phyloP scores from a whole-genome alignment of 2,797 vertebrate species.

The Channa striata region DNA sequence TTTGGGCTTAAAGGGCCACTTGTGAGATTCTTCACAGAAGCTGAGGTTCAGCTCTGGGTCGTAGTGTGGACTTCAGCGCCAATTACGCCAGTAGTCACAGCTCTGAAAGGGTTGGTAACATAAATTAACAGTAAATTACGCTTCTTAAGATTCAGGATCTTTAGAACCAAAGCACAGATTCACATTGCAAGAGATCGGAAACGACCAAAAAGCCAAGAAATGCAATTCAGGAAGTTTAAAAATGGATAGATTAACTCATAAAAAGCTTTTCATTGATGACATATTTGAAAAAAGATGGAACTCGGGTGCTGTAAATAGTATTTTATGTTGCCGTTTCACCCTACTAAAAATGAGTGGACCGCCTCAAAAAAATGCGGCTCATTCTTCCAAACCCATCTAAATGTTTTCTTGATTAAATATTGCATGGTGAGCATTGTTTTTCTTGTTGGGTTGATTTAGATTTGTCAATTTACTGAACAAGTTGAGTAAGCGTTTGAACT shows the following conservation, averaged over 20 bases:
- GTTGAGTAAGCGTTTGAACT: too few species aligned
- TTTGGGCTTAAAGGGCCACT: constrained; percentile 47
- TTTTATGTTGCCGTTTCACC: not conserved
- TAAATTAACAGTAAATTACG: constrained; percentile 7
- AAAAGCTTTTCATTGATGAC: not conserved
- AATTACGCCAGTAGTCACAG: not conserved
- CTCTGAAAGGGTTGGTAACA: constrained; percentile 8
- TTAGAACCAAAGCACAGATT: constrained; percentile 2
- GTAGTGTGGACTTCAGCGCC: not conserved
- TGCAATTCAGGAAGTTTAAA: not conserved
- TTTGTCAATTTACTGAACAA: too few species aligned
- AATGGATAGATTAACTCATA: not conserved
- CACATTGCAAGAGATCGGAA: constrained; percentile 23
- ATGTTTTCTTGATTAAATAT: too few species aligned
- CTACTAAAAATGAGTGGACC: too few species aligned
- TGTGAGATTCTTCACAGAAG: constrained; percentile 24
- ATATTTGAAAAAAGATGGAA: not conserved
- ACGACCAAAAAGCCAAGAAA: not conserved
- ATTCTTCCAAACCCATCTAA: too few species aligned
- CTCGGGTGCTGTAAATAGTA: not conserved
- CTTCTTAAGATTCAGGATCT: constrained; percentile 7
- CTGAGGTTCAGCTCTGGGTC: constrained; percentile 37
- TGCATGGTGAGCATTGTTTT: too few species aligned
- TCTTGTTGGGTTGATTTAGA: too few species aligned
- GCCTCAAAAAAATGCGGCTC: too few species aligned